Percentiles rank a stretch among this genome's conserved stretches.
These are phyloP conservation scores for Camelus dromedarius DNA, from an alignment of 2,113 vertebrate species.

Conservation along the genomic window DNA sequence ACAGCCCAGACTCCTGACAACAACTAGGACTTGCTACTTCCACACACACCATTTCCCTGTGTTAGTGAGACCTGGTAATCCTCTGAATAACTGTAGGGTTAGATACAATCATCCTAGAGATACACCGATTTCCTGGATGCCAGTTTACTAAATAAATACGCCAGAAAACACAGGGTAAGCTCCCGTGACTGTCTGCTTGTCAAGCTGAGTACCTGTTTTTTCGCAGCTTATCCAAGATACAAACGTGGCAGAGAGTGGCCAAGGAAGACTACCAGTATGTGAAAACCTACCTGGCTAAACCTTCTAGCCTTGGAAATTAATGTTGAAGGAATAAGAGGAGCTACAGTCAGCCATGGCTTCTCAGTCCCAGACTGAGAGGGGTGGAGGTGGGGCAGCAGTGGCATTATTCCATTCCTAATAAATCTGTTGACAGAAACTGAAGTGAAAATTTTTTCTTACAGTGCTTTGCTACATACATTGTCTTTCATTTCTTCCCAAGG, in stretches of 20 bases:
- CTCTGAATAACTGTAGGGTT: neutral
- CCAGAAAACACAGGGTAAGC: neutral
- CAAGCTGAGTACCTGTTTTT: neutral
- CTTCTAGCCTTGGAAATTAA: neutral
- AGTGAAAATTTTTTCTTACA: neutral
- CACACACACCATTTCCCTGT: neutral
- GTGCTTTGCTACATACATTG: neutral
- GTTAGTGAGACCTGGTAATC: neutral
- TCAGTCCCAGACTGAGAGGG: neutral
- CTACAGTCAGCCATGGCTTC: neutral
- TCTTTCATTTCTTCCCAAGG: neutral
- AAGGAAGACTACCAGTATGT: neutral
- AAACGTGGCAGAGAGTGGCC: neutral
- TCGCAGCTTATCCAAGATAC: neutral
- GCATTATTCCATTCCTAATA: neutral
- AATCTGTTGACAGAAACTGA: neutral
- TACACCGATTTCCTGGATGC: neutral
- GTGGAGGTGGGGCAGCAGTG: rapidly evolving
- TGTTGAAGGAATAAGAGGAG: neutral
- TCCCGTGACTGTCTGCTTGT: neutral
- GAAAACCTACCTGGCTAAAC: neutral
- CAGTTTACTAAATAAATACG: neutral
- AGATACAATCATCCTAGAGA: neutral
- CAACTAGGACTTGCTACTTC: neutral
- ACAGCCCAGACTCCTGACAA: neutral